phyloP scores from a whole-genome alignment of 2,797 vertebrate genomes.

The Anisognathus igniventris region DNA sequence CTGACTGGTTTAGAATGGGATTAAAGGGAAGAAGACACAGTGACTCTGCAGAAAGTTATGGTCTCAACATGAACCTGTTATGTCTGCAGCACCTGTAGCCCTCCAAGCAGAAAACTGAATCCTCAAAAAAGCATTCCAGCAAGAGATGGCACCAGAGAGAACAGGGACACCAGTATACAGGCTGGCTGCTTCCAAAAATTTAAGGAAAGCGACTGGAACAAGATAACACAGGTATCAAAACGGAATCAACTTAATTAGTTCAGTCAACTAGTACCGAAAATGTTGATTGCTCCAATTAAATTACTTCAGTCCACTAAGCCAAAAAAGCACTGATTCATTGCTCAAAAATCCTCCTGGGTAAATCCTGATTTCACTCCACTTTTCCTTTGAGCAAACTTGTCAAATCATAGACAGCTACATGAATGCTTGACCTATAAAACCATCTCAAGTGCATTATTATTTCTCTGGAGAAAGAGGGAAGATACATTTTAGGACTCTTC shows the following conservation, averaged over 20 bases:
- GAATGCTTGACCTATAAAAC: conserved; percentile 5
- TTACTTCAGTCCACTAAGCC: neutral
- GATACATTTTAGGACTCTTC: neutral
- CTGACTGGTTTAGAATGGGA: neutral
- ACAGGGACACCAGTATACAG: neutral
- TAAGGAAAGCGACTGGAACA: neutral
- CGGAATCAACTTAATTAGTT: neutral
- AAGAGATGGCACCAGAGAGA: neutral
- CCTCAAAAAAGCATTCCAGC: neutral
- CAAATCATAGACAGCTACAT: neutral
- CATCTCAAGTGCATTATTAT: neutral
- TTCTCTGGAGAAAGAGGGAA: conserved; percentile 5
- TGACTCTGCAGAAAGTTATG: rapidly evolving
- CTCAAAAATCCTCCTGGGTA: neutral
- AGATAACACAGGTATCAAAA: neutral
- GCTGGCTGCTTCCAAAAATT: neutral
- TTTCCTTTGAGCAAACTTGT: neutral
- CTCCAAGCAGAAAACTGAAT: neutral
- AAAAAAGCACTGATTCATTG: neutral
- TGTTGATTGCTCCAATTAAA: neutral
- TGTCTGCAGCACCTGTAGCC: neutral
- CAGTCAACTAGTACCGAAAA: neutral
- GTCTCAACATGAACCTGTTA: neutral
- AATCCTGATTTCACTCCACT: neutral
- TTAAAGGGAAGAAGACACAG: neutral